Evolutionary conservation across 2,797 vertebrate species (phyloP).

Genomic region (Crypturellus tataupa): DNA sequence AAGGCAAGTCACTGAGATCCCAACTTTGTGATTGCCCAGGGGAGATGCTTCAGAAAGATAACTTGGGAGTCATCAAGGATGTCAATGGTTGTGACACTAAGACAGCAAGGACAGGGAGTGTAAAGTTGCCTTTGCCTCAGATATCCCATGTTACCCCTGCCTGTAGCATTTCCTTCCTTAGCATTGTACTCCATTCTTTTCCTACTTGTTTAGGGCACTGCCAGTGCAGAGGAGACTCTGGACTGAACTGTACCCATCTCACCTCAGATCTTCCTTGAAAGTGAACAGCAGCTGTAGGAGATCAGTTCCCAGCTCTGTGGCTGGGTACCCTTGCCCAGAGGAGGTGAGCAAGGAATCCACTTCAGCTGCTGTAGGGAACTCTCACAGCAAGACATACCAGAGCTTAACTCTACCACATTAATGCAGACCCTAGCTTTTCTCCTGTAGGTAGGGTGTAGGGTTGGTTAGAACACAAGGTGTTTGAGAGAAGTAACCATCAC

Average conservation of each 20-base stretch:
- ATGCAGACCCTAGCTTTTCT: accelerated
- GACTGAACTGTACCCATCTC: background rate
- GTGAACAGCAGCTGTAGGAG: background rate
- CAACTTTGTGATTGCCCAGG: background rate
- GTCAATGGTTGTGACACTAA: background rate
- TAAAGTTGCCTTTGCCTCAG: background rate
- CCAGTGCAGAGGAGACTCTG: background rate
- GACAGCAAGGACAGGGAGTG: background rate
- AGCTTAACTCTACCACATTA: background rate
- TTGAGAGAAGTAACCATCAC: background rate
- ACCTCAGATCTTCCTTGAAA: background rate
- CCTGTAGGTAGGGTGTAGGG: background rate
- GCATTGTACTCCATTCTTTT: background rate
- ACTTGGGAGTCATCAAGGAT: background rate
- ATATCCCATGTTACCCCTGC: background rate
- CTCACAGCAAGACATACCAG: background rate
- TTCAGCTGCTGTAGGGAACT: background rate
- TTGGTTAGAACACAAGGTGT: background rate
- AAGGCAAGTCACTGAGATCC: background rate
- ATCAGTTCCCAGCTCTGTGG: background rate
- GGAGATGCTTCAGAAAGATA: background rate
- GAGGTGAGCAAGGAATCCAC: accelerated
- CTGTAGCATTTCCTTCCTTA: background rate
- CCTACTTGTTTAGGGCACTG: background rate
- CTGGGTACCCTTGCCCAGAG: background rate